These are phyloP conservation scores for Notospermus geniculatus DNA, from an alignment of 1,140 invertebrate genomes.

Conservation along the genomic window DNA sequence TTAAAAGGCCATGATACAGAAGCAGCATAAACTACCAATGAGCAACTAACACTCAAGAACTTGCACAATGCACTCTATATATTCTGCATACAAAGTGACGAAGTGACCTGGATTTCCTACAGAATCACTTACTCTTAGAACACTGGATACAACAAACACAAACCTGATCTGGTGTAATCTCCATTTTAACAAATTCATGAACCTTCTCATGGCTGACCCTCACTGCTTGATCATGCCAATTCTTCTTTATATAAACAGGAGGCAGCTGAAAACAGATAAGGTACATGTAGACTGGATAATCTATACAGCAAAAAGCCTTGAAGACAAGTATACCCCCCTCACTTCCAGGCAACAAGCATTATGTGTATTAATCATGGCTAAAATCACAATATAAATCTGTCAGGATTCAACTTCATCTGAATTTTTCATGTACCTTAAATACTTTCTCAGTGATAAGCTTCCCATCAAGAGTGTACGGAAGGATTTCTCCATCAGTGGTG, in stretches of 20 bases:
- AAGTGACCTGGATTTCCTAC: no score
- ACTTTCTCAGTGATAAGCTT: background rate
- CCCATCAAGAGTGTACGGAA: background rate
- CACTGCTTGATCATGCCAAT: conserved; percentile 27
- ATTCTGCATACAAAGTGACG: background rate
- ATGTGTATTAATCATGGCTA: no score
- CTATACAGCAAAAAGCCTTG: no score
- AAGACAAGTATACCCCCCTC: no score
- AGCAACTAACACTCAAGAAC: background rate
- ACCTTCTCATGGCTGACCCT: conserved; percentile 16
- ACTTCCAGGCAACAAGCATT: no score
- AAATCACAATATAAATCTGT: no score
- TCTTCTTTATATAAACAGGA: conserved; percentile 29
- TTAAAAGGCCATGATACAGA: background rate
- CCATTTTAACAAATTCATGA: conserved; percentile 17
- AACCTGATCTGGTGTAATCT: background rate
- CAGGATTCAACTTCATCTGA: no score
- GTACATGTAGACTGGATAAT: no score
- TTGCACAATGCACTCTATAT: background rate
- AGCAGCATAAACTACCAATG: background rate
- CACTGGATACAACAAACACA: no score
- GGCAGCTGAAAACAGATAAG: conserved; percentile 21
- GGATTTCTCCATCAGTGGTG: conserved; percentile 5
- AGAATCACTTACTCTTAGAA: no score
- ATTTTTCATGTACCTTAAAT: no score